These are phyloP conservation scores for Dendrocincla tyrannina DNA, from an alignment of 2,797 vertebrate species.

Conservation along the genomic window DNA sequence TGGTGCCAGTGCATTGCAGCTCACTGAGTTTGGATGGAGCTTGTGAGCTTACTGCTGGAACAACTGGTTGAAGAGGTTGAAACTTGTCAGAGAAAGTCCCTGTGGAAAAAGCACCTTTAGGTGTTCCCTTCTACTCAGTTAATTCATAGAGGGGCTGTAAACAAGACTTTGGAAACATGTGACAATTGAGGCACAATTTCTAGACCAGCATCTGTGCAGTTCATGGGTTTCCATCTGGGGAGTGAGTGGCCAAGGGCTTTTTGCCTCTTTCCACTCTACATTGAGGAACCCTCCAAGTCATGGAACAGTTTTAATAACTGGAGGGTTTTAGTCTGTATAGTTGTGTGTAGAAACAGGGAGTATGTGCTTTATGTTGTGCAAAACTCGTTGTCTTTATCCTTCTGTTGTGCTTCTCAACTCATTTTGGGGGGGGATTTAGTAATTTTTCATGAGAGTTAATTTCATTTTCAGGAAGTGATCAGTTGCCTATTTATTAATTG, in stretches of 20 bases:
- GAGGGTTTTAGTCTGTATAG: background rate
- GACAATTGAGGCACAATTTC: background rate
- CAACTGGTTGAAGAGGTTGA: background rate
- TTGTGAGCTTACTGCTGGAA: background rate
- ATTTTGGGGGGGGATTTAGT: background rate
- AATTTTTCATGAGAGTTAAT: background rate
- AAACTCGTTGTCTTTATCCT: background rate
- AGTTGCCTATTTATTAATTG: background rate
- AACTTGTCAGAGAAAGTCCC: background rate
- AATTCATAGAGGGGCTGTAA: background rate
- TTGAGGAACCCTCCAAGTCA: background rate
- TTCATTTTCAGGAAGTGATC: background rate
- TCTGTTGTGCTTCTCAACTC: background rate
- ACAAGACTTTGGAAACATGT: rapidly evolving
- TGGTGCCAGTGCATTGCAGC: background rate
- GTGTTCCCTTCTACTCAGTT: background rate
- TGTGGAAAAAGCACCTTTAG: background rate
- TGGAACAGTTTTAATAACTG: background rate
- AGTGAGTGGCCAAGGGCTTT: background rate
- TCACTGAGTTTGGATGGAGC: background rate
- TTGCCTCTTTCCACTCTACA: background rate
- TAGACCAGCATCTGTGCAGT: background rate
- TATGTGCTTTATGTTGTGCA: background rate
- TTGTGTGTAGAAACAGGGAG: background rate
- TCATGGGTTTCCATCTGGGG: background rate